A percentile compares a stretch with the other conserved stretches of the same genome.
Evolutionary conservation across 1,140 invertebrate species (phyloP).

Genomic region (Parasteatoda tepidariorum): DNA sequence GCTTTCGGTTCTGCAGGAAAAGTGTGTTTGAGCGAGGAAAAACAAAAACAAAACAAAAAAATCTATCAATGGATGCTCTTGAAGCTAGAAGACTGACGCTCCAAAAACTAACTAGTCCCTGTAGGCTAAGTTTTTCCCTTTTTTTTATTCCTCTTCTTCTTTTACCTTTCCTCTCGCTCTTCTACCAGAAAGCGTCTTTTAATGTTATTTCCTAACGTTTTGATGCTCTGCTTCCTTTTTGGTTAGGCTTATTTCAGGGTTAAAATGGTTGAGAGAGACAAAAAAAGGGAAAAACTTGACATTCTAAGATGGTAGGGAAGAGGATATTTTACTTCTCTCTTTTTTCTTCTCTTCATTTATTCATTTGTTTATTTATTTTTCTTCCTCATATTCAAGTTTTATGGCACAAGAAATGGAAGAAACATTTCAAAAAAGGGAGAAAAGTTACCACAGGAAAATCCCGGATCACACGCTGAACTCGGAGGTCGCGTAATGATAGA

Average conservation of each 20-base stretch:
- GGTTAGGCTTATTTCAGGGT: too few species aligned
- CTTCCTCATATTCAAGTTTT: too few species aligned
- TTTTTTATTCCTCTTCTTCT: neutral
- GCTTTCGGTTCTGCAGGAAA: neutral
- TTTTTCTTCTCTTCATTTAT: too few species aligned
- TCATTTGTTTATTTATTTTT: too few species aligned
- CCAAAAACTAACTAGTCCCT: conserved; percentile 28
- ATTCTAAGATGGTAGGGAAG: neutral
- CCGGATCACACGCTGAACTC: too few species aligned
- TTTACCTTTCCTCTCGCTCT: too few species aligned
- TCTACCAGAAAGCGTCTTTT: neutral
- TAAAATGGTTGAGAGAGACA: too few species aligned
- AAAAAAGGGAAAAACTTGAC: neutral
- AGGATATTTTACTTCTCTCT: too few species aligned
- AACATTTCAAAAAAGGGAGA: too few species aligned
- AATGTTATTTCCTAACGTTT: neutral
- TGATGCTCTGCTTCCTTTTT: neutral
- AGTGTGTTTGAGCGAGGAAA: neutral
- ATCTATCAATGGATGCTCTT: neutral
- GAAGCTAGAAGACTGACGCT: neutral
- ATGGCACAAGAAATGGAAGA: too few species aligned
- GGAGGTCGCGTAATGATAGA: too few species aligned
- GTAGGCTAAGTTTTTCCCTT: conserved; percentile 8
- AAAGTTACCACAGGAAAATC: too few species aligned
- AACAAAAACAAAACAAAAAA: neutral